Base-by-base conservation (phyloP, 1,140 invertebrate genomes). In the Coboldia fuscipes region DNA sequence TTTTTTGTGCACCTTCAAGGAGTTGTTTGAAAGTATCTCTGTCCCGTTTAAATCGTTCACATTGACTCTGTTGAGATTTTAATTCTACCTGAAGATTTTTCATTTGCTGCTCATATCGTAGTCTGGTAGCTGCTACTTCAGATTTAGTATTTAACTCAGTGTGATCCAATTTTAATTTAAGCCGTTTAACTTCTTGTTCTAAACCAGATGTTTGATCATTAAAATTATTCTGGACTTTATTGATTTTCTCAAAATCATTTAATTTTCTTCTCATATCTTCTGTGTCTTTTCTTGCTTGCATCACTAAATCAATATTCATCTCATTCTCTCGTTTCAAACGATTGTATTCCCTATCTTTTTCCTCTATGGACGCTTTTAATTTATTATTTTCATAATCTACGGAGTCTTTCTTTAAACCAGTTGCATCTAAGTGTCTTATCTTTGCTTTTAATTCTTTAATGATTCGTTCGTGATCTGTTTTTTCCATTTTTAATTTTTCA, bases 1-100 rank as follows among this genome's bases (percentile, higher is more conserved):
- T 81, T 57, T 75, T 81, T 47, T 82, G 82, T 0, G 82, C 79
- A 13, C 71, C 70, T 45, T 89, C 82, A 19, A 89, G 46, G 74
- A 93, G 85, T 47, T 90, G 82, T 42, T 85, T 83, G 44, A 85
- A 89, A 19, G 78, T 79, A 47, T 93, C 84, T 26, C 83, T 66
- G 57, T 94, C 88, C 36, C 77, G 63, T 47, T 85, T 83, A 46
- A 93, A 84, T 44, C 79, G 42, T 39, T 55, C 52, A 30, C 51
- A 54, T 45, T 54, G 51, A 3, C 51, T 49, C 50, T 55, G 33
- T 41, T 89, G 63, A 2, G 76, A 70, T 37, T 80, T 75, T 10
- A 92, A 67, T 56, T 94, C 89, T 36, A 82, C 80, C 37, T 75
- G 71, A 42, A 94, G 72, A 12, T 81, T 68, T 29, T 75, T 73